phyloP scores from a whole-genome alignment of 2,113 vertebrate genomes.

The Psittacula cyanocephala region DNA sequence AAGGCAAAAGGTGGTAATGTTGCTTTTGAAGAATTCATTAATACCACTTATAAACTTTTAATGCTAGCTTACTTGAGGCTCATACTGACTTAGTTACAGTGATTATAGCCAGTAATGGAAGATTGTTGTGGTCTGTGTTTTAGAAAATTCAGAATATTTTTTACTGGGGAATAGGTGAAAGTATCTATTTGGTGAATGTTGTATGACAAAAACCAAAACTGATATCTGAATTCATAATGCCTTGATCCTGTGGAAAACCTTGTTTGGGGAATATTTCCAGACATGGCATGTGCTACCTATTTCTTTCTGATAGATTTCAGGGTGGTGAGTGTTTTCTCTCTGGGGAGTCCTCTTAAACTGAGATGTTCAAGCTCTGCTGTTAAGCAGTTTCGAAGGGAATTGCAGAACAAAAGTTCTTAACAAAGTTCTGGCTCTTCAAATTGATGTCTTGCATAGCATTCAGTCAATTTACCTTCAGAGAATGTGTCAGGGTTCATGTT shows the following conservation, averaged over 20 bases:
- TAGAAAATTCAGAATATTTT: neutral
- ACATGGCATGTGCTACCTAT: neutral
- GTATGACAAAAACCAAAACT: neutral
- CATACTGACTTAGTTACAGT: neutral
- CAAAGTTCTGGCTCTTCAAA: neutral
- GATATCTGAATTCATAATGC: neutral
- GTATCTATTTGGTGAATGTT: neutral
- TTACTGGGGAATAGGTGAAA: neutral
- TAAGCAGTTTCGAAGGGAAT: neutral
- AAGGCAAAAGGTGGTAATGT: neutral
- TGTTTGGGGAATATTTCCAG: neutral
- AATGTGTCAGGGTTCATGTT: fast-evolving
- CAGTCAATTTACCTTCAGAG: neutral
- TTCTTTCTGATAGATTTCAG: neutral
- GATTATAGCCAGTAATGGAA: neutral
- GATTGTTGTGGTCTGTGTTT: neutral
- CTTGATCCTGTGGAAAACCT: neutral
- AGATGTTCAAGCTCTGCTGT: neutral
- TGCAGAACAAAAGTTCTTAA: neutral
- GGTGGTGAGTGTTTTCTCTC: neutral
- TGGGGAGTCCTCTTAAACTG: neutral
- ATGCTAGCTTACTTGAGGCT: neutral
- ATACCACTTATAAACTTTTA: neutral
- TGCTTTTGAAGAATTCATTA: neutral
- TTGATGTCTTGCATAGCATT: neutral